These are phyloP conservation scores for Mungos mungo DNA, from an alignment of 2,113 vertebrate species.

Conservation along the genomic window DNA sequence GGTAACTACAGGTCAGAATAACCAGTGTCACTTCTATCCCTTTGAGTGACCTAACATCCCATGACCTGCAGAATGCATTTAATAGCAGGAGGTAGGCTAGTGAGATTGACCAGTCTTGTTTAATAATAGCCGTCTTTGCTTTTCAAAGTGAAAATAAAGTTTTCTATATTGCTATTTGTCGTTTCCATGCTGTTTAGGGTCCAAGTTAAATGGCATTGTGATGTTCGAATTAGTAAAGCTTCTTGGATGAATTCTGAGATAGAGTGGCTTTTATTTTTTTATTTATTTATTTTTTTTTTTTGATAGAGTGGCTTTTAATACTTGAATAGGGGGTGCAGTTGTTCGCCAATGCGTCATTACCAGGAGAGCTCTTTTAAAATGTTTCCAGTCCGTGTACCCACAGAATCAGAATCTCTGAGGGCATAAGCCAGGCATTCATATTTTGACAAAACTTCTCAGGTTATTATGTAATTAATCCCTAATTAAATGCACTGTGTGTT, in stretches of 20 bases:
- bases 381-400: not conserved
- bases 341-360: not conserved
- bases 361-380: not conserved
- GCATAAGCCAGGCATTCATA: not conserved
- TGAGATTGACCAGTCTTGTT: not conserved
- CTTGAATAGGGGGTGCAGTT: not conserved
- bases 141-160: not conserved
- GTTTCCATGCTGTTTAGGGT: not conserved
- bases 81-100: not conserved
- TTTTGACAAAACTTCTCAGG: not conserved
- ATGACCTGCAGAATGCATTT: not conserved
- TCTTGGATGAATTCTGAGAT: not conserved
- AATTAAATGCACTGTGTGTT: not conserved
- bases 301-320: conserved; percentile 5
- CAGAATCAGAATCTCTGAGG: not conserved
- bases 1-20: not conserved
- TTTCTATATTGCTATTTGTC: no score
- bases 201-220: not conserved
- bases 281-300: no score
- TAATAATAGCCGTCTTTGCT: not conserved
- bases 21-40: not conserved
- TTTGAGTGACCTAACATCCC: not conserved
- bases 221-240: conserved; percentile 30
- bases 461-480: not conserved
- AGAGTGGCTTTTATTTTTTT: not conserved